These are phyloP conservation scores for Hemibagrus guttatus DNA, from an alignment of 2,797 vertebrate genomes.

Conservation along the genomic window DNA sequence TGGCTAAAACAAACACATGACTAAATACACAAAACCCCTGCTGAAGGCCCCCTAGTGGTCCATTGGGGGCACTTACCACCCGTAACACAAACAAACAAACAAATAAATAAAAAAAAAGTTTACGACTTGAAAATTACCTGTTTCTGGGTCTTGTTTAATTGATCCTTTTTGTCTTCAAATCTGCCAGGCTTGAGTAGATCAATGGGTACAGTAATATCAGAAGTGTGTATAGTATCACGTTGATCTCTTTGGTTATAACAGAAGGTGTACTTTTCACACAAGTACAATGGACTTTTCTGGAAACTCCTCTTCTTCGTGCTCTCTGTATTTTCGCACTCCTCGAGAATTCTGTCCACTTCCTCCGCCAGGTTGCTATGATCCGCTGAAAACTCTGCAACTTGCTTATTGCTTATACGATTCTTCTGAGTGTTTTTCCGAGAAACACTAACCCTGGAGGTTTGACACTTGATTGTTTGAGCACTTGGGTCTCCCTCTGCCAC, in stretches of 20 bases:
- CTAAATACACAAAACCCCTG: no score
- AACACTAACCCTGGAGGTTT: conserved; percentile 36
- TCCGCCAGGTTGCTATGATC: conserved; percentile 61
- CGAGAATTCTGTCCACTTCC: conserved; percentile 61
- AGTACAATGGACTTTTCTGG: neutral
- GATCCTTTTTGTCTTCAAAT: conserved; percentile 9
- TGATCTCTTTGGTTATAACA: neutral
- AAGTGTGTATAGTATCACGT: neutral
- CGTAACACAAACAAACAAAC: no score
- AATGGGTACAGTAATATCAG: neutral
- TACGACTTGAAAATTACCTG: neutral
- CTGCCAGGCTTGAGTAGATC: neutral
- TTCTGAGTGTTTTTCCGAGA: conserved; percentile 55
- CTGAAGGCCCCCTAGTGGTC: no score
- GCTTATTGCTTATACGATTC: conserved; percentile 65
- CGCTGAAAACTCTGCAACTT: conserved; percentile 63
- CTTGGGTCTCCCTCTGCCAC: conserved; percentile 49
- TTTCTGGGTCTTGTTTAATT: neutral
- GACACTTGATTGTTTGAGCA: neutral
- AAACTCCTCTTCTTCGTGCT: neutral
- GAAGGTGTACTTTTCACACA: neutral
- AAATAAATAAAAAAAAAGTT: neutral
- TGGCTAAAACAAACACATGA: no score
- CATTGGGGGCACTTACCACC: no score
- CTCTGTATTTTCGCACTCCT: conserved; percentile 52